These are phyloP conservation scores for Stictonetta naevosa DNA, from an alignment of 2,113 vertebrate genomes.

Conservation along the genomic window DNA sequence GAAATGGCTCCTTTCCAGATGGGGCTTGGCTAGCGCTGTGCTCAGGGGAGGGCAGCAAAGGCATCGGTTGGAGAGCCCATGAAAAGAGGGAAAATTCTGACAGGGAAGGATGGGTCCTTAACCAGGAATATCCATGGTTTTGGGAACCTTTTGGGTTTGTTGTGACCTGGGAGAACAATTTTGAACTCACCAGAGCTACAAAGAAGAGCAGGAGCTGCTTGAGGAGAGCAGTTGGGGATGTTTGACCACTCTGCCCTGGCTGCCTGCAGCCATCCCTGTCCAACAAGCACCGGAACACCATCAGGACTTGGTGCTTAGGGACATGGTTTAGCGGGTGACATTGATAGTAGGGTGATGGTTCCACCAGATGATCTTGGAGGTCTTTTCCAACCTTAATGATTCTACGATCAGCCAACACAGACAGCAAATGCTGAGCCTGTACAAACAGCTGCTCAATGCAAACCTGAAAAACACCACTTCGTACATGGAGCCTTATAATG, in stretches of 20 bases:
- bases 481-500: too few species aligned
- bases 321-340: too few species aligned
- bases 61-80: not conserved
- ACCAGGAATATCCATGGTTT: rapidly evolving
- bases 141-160: not conserved
- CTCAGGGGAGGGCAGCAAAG: not conserved
- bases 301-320: too few species aligned
- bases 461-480: too few species aligned
- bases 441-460: not conserved
- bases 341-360: too few species aligned
- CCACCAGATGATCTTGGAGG: too few species aligned
- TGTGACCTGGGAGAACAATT: not conserved
- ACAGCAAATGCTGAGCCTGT: not conserved
- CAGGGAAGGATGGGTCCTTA: not conserved
- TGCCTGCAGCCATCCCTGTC: too few species aligned
- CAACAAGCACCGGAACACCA: not conserved
- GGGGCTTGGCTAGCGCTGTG: not conserved
- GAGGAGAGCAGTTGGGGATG: not conserved
- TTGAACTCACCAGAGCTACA: not conserved
- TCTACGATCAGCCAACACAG: not conserved
- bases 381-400: too few species aligned
- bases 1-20: not conserved
- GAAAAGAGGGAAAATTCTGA: not conserved
- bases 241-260: not conserved
- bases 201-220: not conserved